These are phyloP conservation scores for Halichoeres trimaculatus DNA, from an alignment of 2,113 vertebrate species.

Conservation along the genomic window DNA sequence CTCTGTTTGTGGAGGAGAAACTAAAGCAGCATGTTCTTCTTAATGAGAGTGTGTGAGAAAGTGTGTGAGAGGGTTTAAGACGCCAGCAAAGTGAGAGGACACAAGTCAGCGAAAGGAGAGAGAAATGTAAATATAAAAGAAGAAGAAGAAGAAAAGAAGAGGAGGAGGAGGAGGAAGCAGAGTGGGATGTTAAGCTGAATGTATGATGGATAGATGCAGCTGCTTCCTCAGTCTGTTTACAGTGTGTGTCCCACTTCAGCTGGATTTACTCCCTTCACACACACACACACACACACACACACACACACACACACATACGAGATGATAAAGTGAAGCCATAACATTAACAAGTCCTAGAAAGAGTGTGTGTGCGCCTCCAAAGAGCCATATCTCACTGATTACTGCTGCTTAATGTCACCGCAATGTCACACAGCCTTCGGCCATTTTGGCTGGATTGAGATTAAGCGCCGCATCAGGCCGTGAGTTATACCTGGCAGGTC, in stretches of 20 bases:
- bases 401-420: conserved; percentile 56
- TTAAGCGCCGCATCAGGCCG: conserved; percentile 11
- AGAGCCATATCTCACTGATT: conserved; percentile 43
- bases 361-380: conserved; percentile 10
- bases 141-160: background rate
- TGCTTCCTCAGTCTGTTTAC: background rate
- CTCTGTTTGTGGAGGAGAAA: conserved; percentile 36
- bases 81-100: too few species aligned
- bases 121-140: background rate
- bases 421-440: conserved; percentile 48
- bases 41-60: conserved; percentile 32
- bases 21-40: conserved; percentile 35
- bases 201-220: background rate
- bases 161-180: background rate
- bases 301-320: background rate
- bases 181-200: too few species aligned
- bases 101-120: background rate
- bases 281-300: background rate
- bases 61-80: background rate
- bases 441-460: conserved; percentile 51
- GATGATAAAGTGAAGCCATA: conserved; percentile 10
- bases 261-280: conserved; percentile 1
- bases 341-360: conserved; percentile 11
- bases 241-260: conserved; percentile 8
- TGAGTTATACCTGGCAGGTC: conserved; percentile 43